Conservation (phyloP, 2,888 invertebrate species). For the Formica aserva region DNA sequence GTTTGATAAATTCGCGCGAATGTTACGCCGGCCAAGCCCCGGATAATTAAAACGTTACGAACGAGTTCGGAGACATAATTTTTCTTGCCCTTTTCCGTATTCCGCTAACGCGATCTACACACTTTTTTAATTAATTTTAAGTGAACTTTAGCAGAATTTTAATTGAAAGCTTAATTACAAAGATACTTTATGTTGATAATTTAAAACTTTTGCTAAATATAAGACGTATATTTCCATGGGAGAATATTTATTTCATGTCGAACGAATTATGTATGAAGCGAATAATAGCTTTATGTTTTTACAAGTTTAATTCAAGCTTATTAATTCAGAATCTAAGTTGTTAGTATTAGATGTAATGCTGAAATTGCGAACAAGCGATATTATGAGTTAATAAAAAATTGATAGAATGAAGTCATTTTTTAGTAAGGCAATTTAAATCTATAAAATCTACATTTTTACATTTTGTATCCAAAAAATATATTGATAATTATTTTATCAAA, state of each 20-base stretch:
- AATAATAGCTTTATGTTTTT: neutral
- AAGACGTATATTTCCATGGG: neutral
- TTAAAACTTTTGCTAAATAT: constrained; percentile 28
- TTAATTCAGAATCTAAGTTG: neutral
- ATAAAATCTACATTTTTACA: neutral
- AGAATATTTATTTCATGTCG: neutral
- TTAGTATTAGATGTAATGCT: neutral
- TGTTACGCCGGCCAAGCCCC: constrained; percentile 57
- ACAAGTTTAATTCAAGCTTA: neutral
- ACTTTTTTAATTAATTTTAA: constrained; percentile 51
- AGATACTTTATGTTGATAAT: constrained; percentile 35
- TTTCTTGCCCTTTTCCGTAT: constrained; percentile 62
- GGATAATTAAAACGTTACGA: constrained; percentile 74
- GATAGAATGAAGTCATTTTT: neutral
- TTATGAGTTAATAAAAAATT: neutral
- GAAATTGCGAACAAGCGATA: neutral
- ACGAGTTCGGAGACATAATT: constrained; percentile 66
- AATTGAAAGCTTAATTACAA: constrained; percentile 26
- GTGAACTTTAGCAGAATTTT: constrained; percentile 45
- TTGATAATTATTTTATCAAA: neutral
- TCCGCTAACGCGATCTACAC: constrained; percentile 30
- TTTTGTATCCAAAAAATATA: neutral
- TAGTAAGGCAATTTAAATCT: neutral
- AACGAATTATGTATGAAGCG: neutral
- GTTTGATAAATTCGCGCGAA: constrained; percentile 72